phyloP scores from a whole-genome alignment of 2,888 invertebrate genomes.

The Drosophila lutescens region DNA sequence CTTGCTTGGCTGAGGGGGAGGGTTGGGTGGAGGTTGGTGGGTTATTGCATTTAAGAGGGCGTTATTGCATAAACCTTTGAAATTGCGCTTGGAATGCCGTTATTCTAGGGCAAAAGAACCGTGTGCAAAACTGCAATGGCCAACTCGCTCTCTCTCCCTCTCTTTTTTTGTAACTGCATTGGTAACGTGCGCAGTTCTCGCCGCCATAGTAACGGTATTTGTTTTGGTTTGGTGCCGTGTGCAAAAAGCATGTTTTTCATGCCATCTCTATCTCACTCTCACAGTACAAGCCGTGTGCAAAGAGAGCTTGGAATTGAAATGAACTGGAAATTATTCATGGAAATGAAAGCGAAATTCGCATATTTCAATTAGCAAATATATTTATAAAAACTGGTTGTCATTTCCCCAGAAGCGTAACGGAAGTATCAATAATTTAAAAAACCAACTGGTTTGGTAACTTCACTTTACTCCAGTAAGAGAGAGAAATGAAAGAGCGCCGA shows the following conservation, averaged over 20 bases:
- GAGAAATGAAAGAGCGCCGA: slow-evolving; percentile 23
- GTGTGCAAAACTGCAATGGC: slow-evolving; percentile 56
- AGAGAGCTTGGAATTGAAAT: slow-evolving; percentile 19
- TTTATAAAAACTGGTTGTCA: slow-evolving; percentile 30
- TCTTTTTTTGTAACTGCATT: slow-evolving; percentile 20
- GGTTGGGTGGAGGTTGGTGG: background rate
- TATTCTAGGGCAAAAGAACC: slow-evolving; percentile 31
- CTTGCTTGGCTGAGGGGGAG: slow-evolving; percentile 15
- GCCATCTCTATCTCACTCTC: slow-evolving; percentile 25
- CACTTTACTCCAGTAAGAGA: slow-evolving; percentile 7
- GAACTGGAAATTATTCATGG: slow-evolving; percentile 8
- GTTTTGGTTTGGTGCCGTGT: slow-evolving; percentile 69
- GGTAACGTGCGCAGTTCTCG: slow-evolving; percentile 63
- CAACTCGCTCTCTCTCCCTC: slow-evolving; percentile 2
- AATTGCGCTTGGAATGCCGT: slow-evolving; percentile 25
- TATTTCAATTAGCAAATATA: slow-evolving; percentile 24
- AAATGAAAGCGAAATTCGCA: slow-evolving; percentile 35
- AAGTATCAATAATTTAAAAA: slow-evolving; percentile 29
- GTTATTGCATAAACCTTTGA: slow-evolving; percentile 29
- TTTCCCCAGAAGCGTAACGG: slow-evolving; percentile 31
- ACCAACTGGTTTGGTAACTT: slow-evolving; percentile 17
- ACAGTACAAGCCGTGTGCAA: slow-evolving; percentile 65
- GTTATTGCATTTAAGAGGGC: background rate
- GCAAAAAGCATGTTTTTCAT: slow-evolving; percentile 51
- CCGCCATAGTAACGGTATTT: slow-evolving; percentile 72